Evolutionary conservation across 64 coral and sea anemone species (phyloP).

Genomic region (Pocillopora damicornis): DNA sequence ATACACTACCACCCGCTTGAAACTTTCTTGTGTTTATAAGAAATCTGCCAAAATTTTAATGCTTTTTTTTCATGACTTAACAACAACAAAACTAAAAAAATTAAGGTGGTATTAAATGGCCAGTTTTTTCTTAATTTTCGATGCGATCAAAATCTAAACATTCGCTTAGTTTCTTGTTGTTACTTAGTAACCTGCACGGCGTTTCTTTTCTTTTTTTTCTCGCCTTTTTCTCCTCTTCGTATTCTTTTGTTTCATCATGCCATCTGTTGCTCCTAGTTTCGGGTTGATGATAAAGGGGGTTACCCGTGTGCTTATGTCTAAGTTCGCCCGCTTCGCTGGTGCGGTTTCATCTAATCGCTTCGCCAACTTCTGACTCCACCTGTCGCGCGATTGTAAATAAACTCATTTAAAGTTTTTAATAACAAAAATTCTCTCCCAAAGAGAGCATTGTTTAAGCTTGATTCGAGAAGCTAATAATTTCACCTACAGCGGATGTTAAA

Average conservation of each 20-base stretch:
- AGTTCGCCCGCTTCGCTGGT: background rate
- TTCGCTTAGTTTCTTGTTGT: background rate
- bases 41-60: background rate
- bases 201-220: conserved; percentile 12
- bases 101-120: background rate
- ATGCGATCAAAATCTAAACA: background rate
- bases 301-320: background rate
- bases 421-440: background rate
- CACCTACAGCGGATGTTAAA: background rate
- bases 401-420: conserved; percentile 3
- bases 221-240: background rate
- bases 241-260: conserved; percentile 11
- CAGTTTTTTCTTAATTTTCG: background rate
- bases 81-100: background rate
- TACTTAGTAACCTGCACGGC: background rate
- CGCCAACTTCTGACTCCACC: background rate
- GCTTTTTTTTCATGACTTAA: background rate
- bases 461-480: background rate
- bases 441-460: conserved; percentile 20
- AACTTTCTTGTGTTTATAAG: background rate
- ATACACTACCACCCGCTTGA: background rate
- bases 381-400: conserved; percentile 9
- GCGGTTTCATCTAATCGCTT: background rate
- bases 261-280: conserved; percentile 35
- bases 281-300: background rate